Evolutionary conservation across 2,888 invertebrate species (phyloP).

Genomic region (Tethea ocularis): DNA sequence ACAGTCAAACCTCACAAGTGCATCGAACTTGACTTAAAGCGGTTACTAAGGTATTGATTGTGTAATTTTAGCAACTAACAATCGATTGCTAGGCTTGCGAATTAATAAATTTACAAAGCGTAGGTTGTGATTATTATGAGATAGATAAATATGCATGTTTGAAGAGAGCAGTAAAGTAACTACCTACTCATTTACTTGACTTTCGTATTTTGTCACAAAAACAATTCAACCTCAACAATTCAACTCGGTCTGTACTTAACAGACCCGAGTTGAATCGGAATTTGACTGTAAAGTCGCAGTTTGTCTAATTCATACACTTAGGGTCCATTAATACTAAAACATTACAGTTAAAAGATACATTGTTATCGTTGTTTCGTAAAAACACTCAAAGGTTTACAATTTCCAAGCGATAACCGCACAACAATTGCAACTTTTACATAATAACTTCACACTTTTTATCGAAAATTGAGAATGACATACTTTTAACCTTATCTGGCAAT

Average conservation of each 20-base stretch:
- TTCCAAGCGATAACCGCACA: not conserved
- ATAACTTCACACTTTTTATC: not conserved
- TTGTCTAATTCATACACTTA: too few relatives aligned
- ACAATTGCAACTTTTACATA: not conserved
- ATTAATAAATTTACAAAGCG: not conserved
- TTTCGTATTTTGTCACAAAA: too few relatives aligned
- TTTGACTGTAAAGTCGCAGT: too few relatives aligned
- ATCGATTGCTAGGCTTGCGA: not conserved
- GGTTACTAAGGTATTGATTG: not conserved
- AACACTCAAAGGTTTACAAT: not conserved
- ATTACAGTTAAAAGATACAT: too few relatives aligned
- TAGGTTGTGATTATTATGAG: too few relatives aligned
- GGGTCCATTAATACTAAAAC: too few relatives aligned
- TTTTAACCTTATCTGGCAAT: not conserved
- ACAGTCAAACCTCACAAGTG: not conserved
- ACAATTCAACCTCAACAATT: too few relatives aligned
- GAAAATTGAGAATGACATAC: not conserved
- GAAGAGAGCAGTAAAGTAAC: too few relatives aligned
- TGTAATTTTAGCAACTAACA: not conserved
- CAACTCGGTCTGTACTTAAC: too few relatives aligned
- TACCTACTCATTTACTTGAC: too few relatives aligned
- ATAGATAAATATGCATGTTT: too few relatives aligned
- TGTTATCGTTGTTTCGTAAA: not conserved
- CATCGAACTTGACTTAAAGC: not conserved
- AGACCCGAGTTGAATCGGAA: too few relatives aligned